Evolutionary conservation across 2,113 vertebrate species (phyloP).

Genomic region (Calyptommatus sinebrachiatus): DNA sequence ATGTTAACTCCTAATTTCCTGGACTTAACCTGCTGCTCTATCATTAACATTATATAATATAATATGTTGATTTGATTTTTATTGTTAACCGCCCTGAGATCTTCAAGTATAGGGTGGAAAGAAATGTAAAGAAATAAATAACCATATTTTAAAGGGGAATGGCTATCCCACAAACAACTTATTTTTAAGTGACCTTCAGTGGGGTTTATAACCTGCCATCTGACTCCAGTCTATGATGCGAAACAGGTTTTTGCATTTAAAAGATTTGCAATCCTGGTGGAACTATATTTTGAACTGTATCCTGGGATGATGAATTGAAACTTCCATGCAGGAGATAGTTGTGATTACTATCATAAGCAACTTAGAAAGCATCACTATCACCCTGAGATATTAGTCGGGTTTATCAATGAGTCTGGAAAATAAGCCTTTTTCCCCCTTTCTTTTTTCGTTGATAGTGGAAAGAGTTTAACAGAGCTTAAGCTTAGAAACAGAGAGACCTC

Average conservation of each 20-base stretch:
- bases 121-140: no score
- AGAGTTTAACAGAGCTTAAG: slow-evolving; percentile 11
- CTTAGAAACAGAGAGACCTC: slow-evolving; percentile 1
- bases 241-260: background rate
- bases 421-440: background rate
- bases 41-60: no score
- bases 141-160: no score
- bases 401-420: background rate
- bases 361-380: background rate
- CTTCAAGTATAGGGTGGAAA: no score
- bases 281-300: background rate
- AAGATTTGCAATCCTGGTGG: no score
- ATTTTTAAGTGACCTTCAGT: no score
- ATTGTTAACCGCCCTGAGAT: no score
- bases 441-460: background rate
- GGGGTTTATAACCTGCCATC: background rate
- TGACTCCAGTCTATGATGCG: background rate
- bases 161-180: no score
- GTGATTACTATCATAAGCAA: background rate
- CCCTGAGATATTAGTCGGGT: background rate
- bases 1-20: no score
- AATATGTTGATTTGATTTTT: no score
- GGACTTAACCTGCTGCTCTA: no score
- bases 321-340: background rate
- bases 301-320: background rate